A percentile compares a stretch with the other conserved stretches of the same genome.
Conservation (phyloP, 2,113 vertebrate species). For the Phalacrocorax brasilianus region DNA sequence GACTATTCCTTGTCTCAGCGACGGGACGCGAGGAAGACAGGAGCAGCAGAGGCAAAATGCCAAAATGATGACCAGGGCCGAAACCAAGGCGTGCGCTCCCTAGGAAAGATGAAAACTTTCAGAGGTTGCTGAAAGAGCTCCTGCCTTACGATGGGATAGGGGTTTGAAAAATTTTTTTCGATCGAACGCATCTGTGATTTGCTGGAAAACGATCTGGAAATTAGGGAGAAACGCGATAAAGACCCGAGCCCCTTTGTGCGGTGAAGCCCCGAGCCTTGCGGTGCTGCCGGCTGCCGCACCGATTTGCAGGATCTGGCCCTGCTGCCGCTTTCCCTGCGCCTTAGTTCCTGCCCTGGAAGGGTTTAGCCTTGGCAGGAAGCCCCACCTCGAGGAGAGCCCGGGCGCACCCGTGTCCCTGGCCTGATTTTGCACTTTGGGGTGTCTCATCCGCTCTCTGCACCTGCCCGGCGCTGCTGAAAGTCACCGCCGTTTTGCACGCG, state of each 20-base stretch:
- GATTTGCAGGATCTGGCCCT: background rate
- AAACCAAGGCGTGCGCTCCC: rapidly evolving
- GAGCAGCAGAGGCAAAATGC: background rate
- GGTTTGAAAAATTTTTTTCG: background rate
- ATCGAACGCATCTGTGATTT: background rate
- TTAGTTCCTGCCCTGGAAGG: background rate
- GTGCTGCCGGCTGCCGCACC: rapidly evolving
- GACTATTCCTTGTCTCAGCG: background rate
- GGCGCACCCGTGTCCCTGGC: background rate
- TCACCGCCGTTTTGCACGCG: rapidly evolving
- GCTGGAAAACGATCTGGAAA: background rate
- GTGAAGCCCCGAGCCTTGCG: rapidly evolving
- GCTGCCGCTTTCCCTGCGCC: background rate
- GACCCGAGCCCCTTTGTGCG: rapidly evolving
- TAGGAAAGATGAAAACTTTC: background rate
- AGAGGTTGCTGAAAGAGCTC: background rate
- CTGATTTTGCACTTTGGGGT: background rate
- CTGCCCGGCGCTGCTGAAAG: background rate
- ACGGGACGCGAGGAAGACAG: background rate
- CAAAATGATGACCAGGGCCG: background rate
- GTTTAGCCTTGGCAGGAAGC: background rate
- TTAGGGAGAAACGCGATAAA: background rate
- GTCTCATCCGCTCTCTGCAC: background rate
- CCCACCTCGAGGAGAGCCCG: background rate
- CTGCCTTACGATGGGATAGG: background rate